Evolutionary conservation across 2,797 vertebrate species (phyloP).

Genomic region (Babyrousa celebensis): DNA sequence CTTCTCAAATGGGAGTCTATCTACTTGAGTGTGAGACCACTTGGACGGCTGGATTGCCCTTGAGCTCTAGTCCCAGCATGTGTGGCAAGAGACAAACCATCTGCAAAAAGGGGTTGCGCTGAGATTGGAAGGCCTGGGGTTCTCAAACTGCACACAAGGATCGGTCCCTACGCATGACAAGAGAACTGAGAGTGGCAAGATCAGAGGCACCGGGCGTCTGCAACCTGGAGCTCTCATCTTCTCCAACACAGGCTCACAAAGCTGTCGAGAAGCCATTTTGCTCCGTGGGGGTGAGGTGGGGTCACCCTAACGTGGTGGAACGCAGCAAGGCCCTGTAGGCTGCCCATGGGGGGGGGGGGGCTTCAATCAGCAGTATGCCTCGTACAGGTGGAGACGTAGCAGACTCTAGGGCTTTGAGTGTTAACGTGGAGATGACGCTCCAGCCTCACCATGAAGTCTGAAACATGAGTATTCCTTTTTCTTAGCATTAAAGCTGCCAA

Average conservation of each 20-base stretch:
- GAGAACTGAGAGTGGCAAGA: background rate
- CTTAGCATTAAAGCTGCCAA: background rate
- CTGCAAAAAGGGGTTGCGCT: background rate
- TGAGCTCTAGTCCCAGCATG: background rate
- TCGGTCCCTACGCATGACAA: background rate
- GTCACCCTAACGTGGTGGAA: background rate
- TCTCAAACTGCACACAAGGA: background rate
- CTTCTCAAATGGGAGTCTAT: slow-evolving; percentile 19
- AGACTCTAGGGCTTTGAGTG: background rate
- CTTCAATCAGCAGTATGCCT: background rate
- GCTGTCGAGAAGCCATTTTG: background rate
- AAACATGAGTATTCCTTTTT: background rate
- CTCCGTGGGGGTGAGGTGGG: background rate
- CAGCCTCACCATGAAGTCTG: background rate
- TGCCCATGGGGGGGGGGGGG: background rate
- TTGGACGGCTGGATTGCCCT: background rate
- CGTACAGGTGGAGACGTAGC: background rate
- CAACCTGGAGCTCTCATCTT: background rate
- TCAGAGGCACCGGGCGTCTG: background rate
- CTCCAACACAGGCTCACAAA: background rate
- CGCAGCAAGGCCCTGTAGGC: background rate
- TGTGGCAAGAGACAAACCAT: background rate
- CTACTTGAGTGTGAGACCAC: background rate
- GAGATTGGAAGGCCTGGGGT: background rate
- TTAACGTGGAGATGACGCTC: background rate